Conservation (phyloP, 2,797 vertebrate species). For the Tragelaphus oryx region DNA sequence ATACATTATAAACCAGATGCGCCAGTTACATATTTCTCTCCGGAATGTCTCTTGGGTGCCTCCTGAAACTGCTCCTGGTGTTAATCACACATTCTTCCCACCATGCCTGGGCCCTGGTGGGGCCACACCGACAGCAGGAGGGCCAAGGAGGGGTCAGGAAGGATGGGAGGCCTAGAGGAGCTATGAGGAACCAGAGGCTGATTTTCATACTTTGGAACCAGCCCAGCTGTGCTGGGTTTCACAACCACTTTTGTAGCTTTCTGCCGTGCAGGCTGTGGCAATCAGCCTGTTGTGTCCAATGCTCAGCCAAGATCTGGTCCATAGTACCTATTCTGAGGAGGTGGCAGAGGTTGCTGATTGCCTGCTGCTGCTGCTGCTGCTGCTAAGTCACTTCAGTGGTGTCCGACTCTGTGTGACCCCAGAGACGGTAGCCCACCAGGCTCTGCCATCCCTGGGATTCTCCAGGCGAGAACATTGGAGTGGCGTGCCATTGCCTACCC, state of each 20-base stretch:
- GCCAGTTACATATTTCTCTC: constrained; percentile 55
- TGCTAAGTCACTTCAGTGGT: no score
- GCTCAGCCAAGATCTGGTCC: background rate
- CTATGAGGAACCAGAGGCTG: background rate
- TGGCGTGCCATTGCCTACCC: background rate
- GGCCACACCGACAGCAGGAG: background rate
- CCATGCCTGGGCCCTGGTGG: background rate
- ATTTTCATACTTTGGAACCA: background rate
- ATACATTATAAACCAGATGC: constrained; percentile 72
- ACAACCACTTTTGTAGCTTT: background rate
- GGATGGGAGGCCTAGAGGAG: background rate
- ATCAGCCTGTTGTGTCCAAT: background rate
- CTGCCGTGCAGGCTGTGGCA: background rate
- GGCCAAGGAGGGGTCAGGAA: background rate
- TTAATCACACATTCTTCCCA: constrained; percentile 50
- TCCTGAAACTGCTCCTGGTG: background rate
- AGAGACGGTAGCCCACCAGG: no score
- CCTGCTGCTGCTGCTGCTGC: background rate
- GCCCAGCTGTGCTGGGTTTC: background rate
- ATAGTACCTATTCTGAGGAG: background rate
- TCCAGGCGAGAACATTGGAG: no score
- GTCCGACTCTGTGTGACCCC: no score
- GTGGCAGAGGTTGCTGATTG: background rate
- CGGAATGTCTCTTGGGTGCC: constrained; percentile 6
- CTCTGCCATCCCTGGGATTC: no score